These are phyloP conservation scores for Caerostris darwini DNA, from an alignment of 1,140 invertebrate species.

Conservation along the genomic window DNA sequence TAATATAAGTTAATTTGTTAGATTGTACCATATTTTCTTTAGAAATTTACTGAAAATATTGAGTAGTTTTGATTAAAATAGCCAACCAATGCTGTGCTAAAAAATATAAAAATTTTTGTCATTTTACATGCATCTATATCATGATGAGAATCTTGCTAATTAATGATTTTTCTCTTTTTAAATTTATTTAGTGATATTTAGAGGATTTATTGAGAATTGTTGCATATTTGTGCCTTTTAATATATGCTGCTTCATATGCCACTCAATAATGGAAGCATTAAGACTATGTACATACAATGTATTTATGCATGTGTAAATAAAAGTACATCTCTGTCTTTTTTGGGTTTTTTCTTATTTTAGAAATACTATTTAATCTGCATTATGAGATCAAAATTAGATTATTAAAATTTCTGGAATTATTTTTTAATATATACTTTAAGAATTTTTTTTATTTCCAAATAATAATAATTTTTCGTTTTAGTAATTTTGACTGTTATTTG, in stretches of 20 bases:
- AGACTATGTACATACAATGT: conserved; percentile 23
- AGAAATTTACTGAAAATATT: not conserved
- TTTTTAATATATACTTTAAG: no score
- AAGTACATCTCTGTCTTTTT: conserved; percentile 14
- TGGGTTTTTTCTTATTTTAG: not conserved
- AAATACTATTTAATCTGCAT: no score
- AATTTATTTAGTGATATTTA: conserved; percentile 11
- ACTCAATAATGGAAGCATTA: not conserved
- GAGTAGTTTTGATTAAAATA: not conserved
- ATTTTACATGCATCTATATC: not conserved
- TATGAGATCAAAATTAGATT: no score
- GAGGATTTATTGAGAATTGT: not conserved
- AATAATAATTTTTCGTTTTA: no score
- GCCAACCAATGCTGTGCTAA: not conserved
- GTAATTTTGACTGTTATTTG: no score
- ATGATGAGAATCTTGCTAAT: not conserved
- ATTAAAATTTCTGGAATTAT: no score
- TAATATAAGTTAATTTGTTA: not conserved
- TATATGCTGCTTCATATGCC: conserved; percentile 6
- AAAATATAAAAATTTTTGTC: not conserved
- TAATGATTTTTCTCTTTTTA: not conserved
- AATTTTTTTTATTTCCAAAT: no score
- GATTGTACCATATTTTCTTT: not conserved
- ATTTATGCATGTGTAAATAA: conserved; percentile 51
- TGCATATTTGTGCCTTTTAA: conserved; percentile 45